Conservation (phyloP, 2,113 vertebrate genomes). For the Rynchops niger region DNA sequence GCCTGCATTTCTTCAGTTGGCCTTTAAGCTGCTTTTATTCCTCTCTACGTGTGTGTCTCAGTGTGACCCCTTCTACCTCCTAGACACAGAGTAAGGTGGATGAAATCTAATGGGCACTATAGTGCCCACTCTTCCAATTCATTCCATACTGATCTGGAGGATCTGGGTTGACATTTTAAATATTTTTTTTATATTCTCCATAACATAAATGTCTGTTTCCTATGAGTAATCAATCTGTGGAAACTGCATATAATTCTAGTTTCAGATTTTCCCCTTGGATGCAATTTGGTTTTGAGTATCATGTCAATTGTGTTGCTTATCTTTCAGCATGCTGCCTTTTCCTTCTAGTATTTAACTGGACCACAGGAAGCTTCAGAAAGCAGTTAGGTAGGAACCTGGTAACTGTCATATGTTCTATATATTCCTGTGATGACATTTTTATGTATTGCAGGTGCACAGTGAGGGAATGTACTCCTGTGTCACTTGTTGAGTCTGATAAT, state of each 20-base stretch:
- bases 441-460: neutral
- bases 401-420: neutral
- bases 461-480: neutral
- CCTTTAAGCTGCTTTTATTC: neutral
- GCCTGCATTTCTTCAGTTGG: neutral
- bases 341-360: neutral
- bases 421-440: neutral
- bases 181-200: neutral
- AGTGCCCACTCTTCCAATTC: neutral
- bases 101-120: neutral
- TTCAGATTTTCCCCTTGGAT: neutral
- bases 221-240: neutral
- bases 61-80: neutral
- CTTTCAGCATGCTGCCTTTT: neutral
- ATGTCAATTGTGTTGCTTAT: neutral
- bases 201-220: neutral
- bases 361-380: neutral
- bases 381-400: neutral
- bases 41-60: neutral
- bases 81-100: neutral
- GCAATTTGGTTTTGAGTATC: neutral
- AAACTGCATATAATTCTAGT: neutral
- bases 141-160: neutral
- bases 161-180: neutral
- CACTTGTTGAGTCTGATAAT: neutral